A percentile compares a stretch with the other conserved stretches of the same genome.
phyloP scores from a whole-genome alignment of 2,888 invertebrate genomes.

The Lepidochrysops patricia region DNA sequence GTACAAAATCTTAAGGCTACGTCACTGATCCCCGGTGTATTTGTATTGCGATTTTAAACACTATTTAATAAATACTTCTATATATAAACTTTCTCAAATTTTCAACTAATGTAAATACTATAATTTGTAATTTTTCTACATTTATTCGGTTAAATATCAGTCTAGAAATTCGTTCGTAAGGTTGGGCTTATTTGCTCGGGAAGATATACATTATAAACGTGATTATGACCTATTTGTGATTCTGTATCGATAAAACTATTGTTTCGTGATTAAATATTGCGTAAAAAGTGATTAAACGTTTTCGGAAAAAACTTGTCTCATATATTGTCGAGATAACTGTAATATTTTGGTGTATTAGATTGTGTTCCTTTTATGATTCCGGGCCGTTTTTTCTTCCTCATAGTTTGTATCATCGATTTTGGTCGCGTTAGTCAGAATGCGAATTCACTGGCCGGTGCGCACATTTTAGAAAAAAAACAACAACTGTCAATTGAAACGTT shows the following conservation, averaged over 20 bases:
- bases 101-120: constrained; percentile 74
- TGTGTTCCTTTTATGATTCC: constrained; percentile 29
- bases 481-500: constrained; percentile 15
- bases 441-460: constrained; percentile 22
- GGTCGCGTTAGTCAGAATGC: constrained; percentile 19
- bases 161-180: constrained; percentile 72
- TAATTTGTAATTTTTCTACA: constrained; percentile 45
- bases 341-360: constrained; percentile 32
- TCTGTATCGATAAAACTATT: constrained; percentile 41
- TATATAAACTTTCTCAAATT: constrained; percentile 71
- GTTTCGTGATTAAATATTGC: constrained; percentile 55
- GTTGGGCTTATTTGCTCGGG: constrained; percentile 63
- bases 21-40: constrained; percentile 63
- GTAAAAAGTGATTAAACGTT: constrained; percentile 45
- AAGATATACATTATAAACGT: constrained; percentile 36
- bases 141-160: constrained; percentile 68
- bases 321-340: constrained; percentile 55
- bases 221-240: constrained; percentile 43
- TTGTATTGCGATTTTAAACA: constrained; percentile 45
- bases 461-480: constrained; percentile 26
- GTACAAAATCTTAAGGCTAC: constrained; percentile 60
- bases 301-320: constrained; percentile 34
- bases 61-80: constrained; percentile 37
- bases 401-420: constrained; percentile 46
- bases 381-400: constrained; percentile 68